These are phyloP conservation scores for Gymnoscopelus braueri DNA, from an alignment of 2,797 vertebrate species.

Conservation along the genomic window DNA sequence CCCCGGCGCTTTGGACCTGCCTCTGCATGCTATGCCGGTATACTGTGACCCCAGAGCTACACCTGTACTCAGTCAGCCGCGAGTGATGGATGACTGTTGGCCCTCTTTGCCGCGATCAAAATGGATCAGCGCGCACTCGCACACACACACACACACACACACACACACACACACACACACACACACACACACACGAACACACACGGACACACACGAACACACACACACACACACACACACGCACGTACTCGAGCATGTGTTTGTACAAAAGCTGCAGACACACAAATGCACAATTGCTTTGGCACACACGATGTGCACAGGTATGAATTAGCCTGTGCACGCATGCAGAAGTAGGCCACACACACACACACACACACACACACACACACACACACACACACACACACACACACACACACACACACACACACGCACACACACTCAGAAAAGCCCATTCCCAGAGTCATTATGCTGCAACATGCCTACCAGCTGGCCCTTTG, in stretches of 20 bases:
- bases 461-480: conserved; percentile 27
- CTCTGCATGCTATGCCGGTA: conserved; percentile 48
- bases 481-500: conserved; percentile 52
- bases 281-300: too few relatives aligned
- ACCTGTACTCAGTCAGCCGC: conserved; percentile 50
- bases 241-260: too few relatives aligned
- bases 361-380: too few relatives aligned
- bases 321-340: too few relatives aligned
- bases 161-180: conserved; percentile 12
- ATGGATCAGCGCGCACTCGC: conserved; percentile 10
- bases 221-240: neutral
- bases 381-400: too few relatives aligned
- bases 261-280: too few relatives aligned
- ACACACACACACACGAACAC: conserved; percentile 8
- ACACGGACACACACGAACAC: conserved; percentile 4
- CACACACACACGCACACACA: neutral
- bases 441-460: neutral
- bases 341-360: too few relatives aligned
- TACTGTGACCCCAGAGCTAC: conserved; percentile 24
- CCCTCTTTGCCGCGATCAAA: conserved; percentile 46
- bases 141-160: conserved; percentile 1
- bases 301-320: too few relatives aligned
- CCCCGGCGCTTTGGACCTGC: neutral
- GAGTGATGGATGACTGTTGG: conserved; percentile 58
- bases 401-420: too few relatives aligned